Evolutionary conservation across 2,797 vertebrate genomes (phyloP).

Genomic region (Poeciliopsis infans): DNA sequence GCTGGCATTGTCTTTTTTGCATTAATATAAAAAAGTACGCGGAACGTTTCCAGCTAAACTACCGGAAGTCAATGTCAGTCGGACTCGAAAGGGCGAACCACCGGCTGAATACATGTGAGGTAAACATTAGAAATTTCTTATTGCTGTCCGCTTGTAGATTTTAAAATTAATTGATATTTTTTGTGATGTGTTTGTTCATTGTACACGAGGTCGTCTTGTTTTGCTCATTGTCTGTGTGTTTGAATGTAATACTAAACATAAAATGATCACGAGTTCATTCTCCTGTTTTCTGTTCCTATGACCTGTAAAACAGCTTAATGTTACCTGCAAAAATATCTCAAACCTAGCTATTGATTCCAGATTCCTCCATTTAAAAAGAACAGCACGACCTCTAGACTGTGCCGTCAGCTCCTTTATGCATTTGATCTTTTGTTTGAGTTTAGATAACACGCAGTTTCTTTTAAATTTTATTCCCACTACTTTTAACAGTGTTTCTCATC

Average conservation of each 20-base stretch:
- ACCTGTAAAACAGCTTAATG: neutral
- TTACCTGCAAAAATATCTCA: neutral
- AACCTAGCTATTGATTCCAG: neutral
- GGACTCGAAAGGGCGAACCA: constrained; percentile 23
- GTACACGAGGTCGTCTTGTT: neutral
- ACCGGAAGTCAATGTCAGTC: too few species aligned
- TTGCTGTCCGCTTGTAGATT: neutral
- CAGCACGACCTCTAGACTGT: too few species aligned
- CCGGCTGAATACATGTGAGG: constrained; percentile 69
- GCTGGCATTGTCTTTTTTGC: too few species aligned
- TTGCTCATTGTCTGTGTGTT: neutral
- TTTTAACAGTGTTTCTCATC: neutral
- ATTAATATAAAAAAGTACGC: too few species aligned
- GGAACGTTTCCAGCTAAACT: too few species aligned
- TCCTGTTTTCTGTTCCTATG: neutral
- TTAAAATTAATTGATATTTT: neutral
- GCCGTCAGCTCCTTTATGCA: too few species aligned
- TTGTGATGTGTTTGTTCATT: neutral
- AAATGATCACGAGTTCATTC: neutral
- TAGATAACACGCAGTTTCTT: too few species aligned
- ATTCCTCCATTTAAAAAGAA: too few species aligned
- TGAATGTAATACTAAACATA: neutral
- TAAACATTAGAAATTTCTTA: constrained; percentile 41
- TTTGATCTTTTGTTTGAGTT: too few species aligned
- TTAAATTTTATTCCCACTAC: too few species aligned